A percentile compares a stretch with the other conserved stretches of the same genome.
These are phyloP conservation scores for Cottoperca gobio DNA, from an alignment of 2,797 vertebrate genomes.

Conservation along the genomic window DNA sequence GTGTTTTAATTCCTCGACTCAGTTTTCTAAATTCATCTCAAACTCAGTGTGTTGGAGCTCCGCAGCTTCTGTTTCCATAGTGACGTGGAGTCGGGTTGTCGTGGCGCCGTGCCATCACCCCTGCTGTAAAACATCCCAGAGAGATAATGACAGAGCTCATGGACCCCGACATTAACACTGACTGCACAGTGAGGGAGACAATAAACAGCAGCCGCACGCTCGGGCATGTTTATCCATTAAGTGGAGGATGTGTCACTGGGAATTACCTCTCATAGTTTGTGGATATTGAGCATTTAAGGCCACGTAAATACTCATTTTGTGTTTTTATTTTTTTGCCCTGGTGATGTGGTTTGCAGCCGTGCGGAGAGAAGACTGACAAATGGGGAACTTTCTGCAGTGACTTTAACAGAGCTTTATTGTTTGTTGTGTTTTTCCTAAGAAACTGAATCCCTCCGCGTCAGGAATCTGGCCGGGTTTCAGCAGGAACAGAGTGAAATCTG, in stretches of 20 bases:
- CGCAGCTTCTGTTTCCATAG: constrained; percentile 37
- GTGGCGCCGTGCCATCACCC: not conserved
- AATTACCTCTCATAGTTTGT: constrained; percentile 25
- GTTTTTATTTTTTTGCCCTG: too few relatives aligned
- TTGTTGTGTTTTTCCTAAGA: constrained; percentile 19
- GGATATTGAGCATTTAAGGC: constrained; percentile 27
- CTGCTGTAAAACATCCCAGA: not conserved
- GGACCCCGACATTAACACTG: not conserved
- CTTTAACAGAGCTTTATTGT: not conserved
- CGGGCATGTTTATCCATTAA: constrained; percentile 14
- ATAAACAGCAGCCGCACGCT: constrained; percentile 6
- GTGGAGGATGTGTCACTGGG: constrained; percentile 20
- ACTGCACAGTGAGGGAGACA: not conserved
- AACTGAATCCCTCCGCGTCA: constrained; percentile 13
- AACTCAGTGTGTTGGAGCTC: not conserved
- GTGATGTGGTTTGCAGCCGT: constrained; percentile 16
- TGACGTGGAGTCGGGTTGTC: not conserved
- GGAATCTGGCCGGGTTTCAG: constrained; percentile 21
- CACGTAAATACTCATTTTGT: constrained; percentile 10
- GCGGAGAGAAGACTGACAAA: constrained; percentile 7
- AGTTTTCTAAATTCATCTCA: not conserved
- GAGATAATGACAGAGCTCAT: constrained; percentile 31
- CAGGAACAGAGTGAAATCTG: constrained; percentile 5
- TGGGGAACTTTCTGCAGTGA: not conserved
- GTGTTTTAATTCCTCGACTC: not conserved